Evolutionary conservation across 2,797 vertebrate species (phyloP).

Genomic region (Apogon talboti): DNA sequence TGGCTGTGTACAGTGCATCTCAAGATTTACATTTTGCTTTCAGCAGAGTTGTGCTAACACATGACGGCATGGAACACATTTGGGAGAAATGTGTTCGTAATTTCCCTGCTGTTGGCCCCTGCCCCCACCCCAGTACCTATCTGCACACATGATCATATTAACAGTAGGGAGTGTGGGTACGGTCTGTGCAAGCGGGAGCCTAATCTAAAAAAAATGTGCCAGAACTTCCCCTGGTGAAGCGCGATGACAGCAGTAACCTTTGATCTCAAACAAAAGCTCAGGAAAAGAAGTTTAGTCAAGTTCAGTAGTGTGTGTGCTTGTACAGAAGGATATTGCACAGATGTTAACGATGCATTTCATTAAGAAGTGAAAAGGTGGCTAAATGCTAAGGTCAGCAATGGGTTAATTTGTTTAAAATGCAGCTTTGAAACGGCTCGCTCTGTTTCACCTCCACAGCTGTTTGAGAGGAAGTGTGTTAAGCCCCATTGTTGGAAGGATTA

Average conservation of each 20-base stretch:
- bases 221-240: slow-evolving; percentile 39
- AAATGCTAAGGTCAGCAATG: slow-evolving; percentile 42
- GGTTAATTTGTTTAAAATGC: slow-evolving; percentile 44
- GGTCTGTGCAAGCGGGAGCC: slow-evolving; percentile 17
- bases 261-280: slow-evolving; percentile 39
- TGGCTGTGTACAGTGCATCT: slow-evolving; percentile 62
- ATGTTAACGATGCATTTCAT: slow-evolving; percentile 40
- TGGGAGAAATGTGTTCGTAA: slow-evolving; percentile 73
- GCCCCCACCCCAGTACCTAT: slow-evolving; percentile 53
- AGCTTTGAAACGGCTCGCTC: slow-evolving; percentile 38
- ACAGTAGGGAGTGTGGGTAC: slow-evolving; percentile 61
- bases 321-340: slow-evolving; percentile 5
- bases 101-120: slow-evolving; percentile 52
- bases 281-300: slow-evolving; percentile 30
- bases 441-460: slow-evolving; percentile 36
- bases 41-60: slow-evolving; percentile 59
- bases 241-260: slow-evolving; percentile 33
- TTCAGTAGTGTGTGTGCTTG: slow-evolving; percentile 6
- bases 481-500: slow-evolving; percentile 45
- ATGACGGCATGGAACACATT: slow-evolving; percentile 78
- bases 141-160: slow-evolving; percentile 60
- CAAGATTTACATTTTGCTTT: slow-evolving; percentile 61
- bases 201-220: slow-evolving; percentile 39
- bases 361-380: slow-evolving; percentile 34
- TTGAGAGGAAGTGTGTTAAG: slow-evolving; percentile 35